Base-by-base conservation (phyloP, 1,140 invertebrate genomes). In the Araneus ventricosus region DNA sequence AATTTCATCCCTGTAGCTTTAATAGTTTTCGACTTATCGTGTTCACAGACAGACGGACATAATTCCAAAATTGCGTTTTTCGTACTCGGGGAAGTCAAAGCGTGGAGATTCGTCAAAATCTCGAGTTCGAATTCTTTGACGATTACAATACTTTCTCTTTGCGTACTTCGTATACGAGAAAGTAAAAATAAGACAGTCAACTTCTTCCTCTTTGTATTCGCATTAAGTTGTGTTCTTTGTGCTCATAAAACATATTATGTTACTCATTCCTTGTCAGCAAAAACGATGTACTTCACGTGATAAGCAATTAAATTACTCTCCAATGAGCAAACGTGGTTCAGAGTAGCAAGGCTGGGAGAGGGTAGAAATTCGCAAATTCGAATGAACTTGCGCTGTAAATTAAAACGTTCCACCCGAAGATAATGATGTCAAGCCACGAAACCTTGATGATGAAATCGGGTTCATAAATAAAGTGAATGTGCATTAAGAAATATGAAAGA, bases 401-500 rank as follows among this genome's bases (percentile, higher is more conserved):
- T 75, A 34, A 75, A 75, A 75, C 17, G 14, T 75, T 34, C 24
- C 30, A 34, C 20, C 30, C 30, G 37, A n/a, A 27, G 24, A 82
- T 52, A 27, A 82, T 82, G 37, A 45, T 82, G 80, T 82, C 80
- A 82, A 82, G 22, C 22, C 41, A 6, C 20, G 17, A 34, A 37
- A 30, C 30, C 27, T 61, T 61, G 24, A 30, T 82, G 80, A n/a
- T 82, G 80, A 82, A 27, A 52, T 82, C 24, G 7, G 24, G 41
- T 41, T 27, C 37, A 27, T 30, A 52, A 41, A 30, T 10, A 14
- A 52, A 24, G 80, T 27, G 41, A 82, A 45, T 27, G 39, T 22
- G 24, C 24, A 67, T 67, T 67, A 67, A 67, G 63, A 67, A 67
- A 27, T 27, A 75, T 75, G 20, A 75, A 75, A 75, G 67, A 37